These are phyloP conservation scores for Chionomys nivalis DNA, from an alignment of 2,113 vertebrate species.

Conservation along the genomic window DNA sequence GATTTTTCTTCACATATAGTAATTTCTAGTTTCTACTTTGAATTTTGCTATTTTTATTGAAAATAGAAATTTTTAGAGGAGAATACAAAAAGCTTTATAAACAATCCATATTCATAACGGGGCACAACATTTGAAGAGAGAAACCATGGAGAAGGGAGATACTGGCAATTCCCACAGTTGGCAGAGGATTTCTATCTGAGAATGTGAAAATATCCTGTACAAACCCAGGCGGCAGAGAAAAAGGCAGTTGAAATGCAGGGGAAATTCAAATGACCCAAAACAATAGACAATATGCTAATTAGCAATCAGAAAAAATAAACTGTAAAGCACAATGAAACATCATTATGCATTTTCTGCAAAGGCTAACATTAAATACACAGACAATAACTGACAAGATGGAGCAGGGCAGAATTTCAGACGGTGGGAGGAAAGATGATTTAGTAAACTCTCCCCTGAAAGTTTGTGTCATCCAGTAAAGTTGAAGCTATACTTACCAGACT, in stretches of 20 bases:
- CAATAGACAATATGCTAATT: constrained; percentile 23
- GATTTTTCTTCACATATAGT: neutral
- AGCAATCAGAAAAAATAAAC: constrained; percentile 39
- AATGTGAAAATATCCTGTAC: neutral
- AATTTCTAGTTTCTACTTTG: neutral
- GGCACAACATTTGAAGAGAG: neutral
- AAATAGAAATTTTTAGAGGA: neutral
- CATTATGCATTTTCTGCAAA: constrained; percentile 26
- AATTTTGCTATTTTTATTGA: constrained; percentile 12
- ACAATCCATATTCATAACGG: neutral
- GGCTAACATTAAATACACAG: neutral
- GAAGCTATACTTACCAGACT: neutral
- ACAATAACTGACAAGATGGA: neutral
- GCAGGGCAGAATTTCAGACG: neutral
- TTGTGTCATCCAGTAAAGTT: neutral
- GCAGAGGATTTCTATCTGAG: neutral
- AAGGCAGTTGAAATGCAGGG: neutral
- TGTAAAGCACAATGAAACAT: neutral
- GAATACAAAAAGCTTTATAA: neutral
- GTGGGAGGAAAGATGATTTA: neutral
- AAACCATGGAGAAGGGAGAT: neutral
- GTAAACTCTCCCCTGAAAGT: neutral
- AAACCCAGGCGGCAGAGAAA: neutral
- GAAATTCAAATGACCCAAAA: neutral
- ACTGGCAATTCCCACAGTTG: neutral